These are phyloP conservation scores for Lepilemur septentrionalis DNA, from an alignment of 2,797 vertebrate genomes.

Conservation along the genomic window DNA sequence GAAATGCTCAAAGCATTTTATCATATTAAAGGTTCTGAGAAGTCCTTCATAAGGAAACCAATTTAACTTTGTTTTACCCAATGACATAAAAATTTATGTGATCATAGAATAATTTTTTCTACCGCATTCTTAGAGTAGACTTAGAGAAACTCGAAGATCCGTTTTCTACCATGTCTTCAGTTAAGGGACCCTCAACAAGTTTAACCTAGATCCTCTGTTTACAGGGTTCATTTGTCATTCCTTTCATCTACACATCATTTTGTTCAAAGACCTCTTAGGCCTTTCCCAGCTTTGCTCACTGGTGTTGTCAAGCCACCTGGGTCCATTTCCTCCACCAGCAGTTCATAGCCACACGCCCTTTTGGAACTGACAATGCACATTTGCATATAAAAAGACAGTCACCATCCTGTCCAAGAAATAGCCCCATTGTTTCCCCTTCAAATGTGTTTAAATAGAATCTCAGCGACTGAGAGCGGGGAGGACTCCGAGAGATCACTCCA, in stretches of 20 bases:
- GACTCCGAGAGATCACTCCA: background rate
- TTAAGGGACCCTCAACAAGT: background rate
- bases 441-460: constrained; percentile 10
- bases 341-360: background rate
- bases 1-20: background rate
- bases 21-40: background rate
- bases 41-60: background rate
- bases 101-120: background rate
- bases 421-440: background rate
- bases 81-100: background rate
- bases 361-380: background rate
- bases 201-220: background rate
- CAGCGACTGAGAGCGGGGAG: background rate
- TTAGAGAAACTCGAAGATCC: background rate
- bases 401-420: background rate
- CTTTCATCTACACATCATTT: background rate
- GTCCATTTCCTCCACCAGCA: background rate
- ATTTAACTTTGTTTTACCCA: background rate
- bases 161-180: background rate
- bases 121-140: background rate
- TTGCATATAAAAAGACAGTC: constrained; percentile 53
- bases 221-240: background rate
- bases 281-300: background rate
- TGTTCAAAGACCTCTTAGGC: background rate
- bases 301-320: background rate